Evolutionary conservation across 2,888 invertebrate species (phyloP).

Genomic region (Muscina levida): DNA sequence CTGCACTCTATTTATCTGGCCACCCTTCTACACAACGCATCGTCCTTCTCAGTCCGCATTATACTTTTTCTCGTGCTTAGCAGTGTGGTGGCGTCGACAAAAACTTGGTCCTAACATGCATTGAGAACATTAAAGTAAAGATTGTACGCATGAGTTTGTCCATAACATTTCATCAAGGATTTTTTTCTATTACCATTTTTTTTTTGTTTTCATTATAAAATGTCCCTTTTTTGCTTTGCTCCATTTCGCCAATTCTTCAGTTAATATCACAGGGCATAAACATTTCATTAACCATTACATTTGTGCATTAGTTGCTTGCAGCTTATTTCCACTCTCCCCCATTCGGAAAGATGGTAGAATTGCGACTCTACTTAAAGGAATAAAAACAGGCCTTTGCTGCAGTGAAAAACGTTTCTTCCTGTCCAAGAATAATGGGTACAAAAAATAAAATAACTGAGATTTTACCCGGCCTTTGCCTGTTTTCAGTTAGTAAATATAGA

Average conservation of each 20-base stretch:
- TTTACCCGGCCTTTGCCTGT: slow-evolving; percentile 5
- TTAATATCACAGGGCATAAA: slow-evolving; percentile 41
- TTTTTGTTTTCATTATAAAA: too few relatives aligned
- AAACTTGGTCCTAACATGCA: slow-evolving; percentile 4
- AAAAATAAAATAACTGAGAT: background rate
- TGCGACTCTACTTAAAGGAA: background rate
- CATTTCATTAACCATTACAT: slow-evolving; percentile 42
- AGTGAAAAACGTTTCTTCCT: too few relatives aligned
- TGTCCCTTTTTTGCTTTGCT: background rate
- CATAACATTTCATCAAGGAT: slow-evolving; percentile 38
- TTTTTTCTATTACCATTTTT: background rate
- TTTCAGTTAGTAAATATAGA: slow-evolving; percentile 60
- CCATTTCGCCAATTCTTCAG: slow-evolving; percentile 23
- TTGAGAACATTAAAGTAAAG: slow-evolving; percentile 26
- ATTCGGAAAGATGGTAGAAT: background rate
- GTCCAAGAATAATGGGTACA: too few relatives aligned
- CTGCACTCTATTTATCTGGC: too few relatives aligned
- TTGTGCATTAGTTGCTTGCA: too few relatives aligned
- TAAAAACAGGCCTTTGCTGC: background rate
- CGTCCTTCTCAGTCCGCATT: slow-evolving; percentile 5
- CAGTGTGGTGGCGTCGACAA: slow-evolving; percentile 9
- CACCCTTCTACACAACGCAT: background rate
- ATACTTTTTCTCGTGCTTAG: slow-evolving; percentile 4
- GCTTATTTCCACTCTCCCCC: background rate
- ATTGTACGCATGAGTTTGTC: slow-evolving; percentile 12